Percentiles rank a stretch among this genome's conserved stretches.
These are phyloP conservation scores for Oegoconia quadripuncta DNA, from an alignment of 2,888 invertebrate species.

Conservation along the genomic window DNA sequence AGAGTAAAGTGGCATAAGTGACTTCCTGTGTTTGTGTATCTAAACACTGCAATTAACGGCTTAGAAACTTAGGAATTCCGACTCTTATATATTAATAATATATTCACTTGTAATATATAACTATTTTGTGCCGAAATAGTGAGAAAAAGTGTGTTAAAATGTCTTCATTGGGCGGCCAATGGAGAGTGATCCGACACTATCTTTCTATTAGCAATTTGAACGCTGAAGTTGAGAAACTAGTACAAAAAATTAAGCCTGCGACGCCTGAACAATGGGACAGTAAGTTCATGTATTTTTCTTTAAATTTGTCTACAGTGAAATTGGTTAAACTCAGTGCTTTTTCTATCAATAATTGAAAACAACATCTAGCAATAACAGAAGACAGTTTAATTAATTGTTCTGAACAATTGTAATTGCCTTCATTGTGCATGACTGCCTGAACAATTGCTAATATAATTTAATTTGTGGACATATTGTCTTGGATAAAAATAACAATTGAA, in stretches of 20 bases:
- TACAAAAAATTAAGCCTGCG: conserved; percentile 55
- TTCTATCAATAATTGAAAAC: no score
- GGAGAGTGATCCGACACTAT: conserved; percentile 64
- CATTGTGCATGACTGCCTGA: no score
- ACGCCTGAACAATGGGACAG: conserved; percentile 67
- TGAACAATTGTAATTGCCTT: no score
- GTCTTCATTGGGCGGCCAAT: conserved; percentile 67
- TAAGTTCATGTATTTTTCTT: conserved; percentile 37
- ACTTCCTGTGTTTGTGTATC: conserved; percentile 13
- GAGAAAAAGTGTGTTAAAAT: conserved; percentile 31
- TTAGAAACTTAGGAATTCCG: conserved; percentile 5
- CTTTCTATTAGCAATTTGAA: conserved; percentile 56
- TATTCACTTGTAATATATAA: not conserved
- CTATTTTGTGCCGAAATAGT: conserved; percentile 5
- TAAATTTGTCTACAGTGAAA: no score
- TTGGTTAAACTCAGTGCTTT: no score
- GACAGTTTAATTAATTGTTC: no score
- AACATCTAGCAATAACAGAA: no score
- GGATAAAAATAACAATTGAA: not conserved
- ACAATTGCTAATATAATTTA: no score
- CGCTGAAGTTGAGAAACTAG: conserved; percentile 59
- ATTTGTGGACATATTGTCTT: no score
- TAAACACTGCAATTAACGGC: conserved; percentile 9
- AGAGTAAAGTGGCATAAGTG: conserved; percentile 20
- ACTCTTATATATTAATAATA: not conserved